Conservation (phyloP, 1,140 invertebrate species). For the Ectropis grisescens region DNA sequence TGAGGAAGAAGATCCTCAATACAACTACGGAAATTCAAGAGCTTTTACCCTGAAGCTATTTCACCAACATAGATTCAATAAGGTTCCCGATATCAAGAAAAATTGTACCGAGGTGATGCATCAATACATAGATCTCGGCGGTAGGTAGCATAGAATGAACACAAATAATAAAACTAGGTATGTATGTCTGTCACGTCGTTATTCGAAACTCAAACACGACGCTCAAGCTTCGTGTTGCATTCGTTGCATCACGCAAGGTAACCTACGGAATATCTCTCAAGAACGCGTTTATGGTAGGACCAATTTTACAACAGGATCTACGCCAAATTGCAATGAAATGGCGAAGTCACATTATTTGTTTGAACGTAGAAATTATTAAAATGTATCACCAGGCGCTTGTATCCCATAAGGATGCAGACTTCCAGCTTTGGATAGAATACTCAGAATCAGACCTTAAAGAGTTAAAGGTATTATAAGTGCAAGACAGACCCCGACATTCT, state of each 20-base stretch:
- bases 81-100: slow-evolving; percentile 2
- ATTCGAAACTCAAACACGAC: neutral
- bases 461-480: neutral
- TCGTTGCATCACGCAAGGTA: slow-evolving; percentile 1
- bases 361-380: slow-evolving; percentile 6
- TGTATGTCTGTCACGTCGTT: slow-evolving; percentile 2
- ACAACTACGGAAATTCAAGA: slow-evolving; percentile 5
- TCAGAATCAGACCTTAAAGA: slow-evolving; percentile 1
- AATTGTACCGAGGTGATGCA: slow-evolving; percentile 9
- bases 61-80: slow-evolving; percentile 3
- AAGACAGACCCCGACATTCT: neutral
- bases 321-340: slow-evolving; percentile 6
- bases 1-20: slow-evolving; percentile 2
- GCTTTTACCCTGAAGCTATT: slow-evolving; percentile 8
- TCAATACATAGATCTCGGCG: slow-evolving; percentile 10
- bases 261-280: slow-evolving; percentile 1
- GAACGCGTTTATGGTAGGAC: slow-evolving; percentile 2
- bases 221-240: slow-evolving; percentile 1
- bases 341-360: slow-evolving; percentile 4
- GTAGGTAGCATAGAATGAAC: slow-evolving; percentile 9
- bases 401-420: neutral
- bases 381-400: slow-evolving; percentile 3
- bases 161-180: slow-evolving; percentile 1
- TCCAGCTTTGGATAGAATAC: neutral
- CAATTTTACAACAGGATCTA: slow-evolving; percentile 5